Percentiles rank a stretch among this genome's conserved stretches.
These are phyloP conservation scores for Tapera naevia DNA, from an alignment of 2,797 vertebrate genomes.

Conservation along the genomic window DNA sequence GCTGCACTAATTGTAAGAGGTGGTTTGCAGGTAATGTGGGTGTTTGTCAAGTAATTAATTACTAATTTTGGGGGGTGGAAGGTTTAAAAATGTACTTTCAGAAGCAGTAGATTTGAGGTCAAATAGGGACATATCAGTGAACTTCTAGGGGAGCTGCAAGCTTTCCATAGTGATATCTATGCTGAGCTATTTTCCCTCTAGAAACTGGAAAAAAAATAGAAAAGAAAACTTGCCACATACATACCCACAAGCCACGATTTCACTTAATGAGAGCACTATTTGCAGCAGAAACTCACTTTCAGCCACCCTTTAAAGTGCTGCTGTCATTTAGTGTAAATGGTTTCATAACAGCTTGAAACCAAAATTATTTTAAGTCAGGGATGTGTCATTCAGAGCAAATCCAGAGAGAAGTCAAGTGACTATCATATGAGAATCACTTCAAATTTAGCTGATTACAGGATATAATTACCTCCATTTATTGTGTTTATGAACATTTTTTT, in stretches of 20 bases:
- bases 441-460: slow-evolving; percentile 50
- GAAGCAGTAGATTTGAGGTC: neutral
- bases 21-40: neutral
- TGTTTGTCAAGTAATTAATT: neutral
- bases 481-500: slow-evolving; percentile 35
- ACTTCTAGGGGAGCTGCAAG: neutral
- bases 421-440: slow-evolving; percentile 59
- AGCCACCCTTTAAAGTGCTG: slow-evolving; percentile 22
- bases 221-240: neutral
- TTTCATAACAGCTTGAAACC: slow-evolving; percentile 50
- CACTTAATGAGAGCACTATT: slow-evolving; percentile 1
- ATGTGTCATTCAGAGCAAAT: slow-evolving; percentile 60
- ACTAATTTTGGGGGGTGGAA: neutral
- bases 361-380: slow-evolving; percentile 56
- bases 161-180: neutral
- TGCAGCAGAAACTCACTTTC: neutral
- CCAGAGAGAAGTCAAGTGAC: slow-evolving; percentile 52
- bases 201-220: neutral
- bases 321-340: slow-evolving; percentile 55
- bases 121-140: neutral
- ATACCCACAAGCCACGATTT: neutral
- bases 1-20: neutral
- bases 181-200: neutral
- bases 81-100: neutral
- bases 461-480: slow-evolving; percentile 58